Conservation (phyloP, 2,888 invertebrate genomes). For the Drosophila putrida region DNA sequence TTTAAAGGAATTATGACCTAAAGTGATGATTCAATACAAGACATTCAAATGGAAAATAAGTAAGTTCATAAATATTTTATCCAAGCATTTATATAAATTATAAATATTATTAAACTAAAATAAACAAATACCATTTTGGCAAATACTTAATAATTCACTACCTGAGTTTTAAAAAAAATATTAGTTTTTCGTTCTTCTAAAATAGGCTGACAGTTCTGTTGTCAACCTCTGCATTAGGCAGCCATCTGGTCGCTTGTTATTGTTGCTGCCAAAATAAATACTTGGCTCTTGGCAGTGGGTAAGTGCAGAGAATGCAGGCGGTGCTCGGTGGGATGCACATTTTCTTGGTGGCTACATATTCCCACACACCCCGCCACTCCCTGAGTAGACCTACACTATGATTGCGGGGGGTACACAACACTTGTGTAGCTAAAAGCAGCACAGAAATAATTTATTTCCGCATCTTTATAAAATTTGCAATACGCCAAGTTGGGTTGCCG, state of each 20-base stretch:
- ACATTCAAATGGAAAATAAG: background rate
- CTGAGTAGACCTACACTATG: background rate
- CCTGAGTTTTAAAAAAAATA: constrained; percentile 28
- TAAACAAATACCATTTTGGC: background rate
- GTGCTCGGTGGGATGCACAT: constrained; percentile 29
- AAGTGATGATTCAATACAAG: background rate
- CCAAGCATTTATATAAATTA: background rate
- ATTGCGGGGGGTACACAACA: constrained; percentile 3
- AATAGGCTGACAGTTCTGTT: constrained; percentile 28
- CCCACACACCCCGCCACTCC: background rate
- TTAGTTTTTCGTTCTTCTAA: constrained; percentile 25
- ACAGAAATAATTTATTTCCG: constrained; percentile 66
- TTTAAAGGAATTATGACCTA: constrained; percentile 5
- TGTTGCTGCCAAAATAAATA: constrained; percentile 63
- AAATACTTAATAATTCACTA: background rate
- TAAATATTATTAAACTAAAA: background rate
- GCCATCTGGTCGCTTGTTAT: constrained; percentile 57
- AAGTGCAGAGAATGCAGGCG: constrained; percentile 39
- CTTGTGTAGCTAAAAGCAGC: constrained; percentile 20
- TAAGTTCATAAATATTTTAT: constrained; percentile 1
- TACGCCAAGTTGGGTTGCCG: constrained; percentile 37
- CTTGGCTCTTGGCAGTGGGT: constrained; percentile 40
- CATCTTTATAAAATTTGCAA: constrained; percentile 55
- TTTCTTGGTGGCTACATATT: constrained; percentile 31
- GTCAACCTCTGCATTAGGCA: constrained; percentile 42